Base-by-base conservation (phyloP, 2,113 vertebrate species). In the Muntiacus muntjak region DNA sequence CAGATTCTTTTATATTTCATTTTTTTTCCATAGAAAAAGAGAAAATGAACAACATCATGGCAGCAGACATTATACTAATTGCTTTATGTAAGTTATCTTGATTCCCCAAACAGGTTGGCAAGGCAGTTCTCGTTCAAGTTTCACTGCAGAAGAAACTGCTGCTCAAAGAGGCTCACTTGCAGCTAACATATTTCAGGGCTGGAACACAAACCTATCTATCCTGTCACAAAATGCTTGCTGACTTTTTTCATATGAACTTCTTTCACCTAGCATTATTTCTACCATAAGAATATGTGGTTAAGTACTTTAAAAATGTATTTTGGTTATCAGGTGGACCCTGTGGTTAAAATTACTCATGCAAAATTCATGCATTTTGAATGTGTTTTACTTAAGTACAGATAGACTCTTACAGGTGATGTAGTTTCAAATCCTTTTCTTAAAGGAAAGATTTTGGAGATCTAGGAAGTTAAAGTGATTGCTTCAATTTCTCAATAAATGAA, bases 11-110 rank as follows among this genome's bases (percentile, higher is more conserved):
- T 58, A 84, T 33, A 89, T 78, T 90, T 95, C 9, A n/a, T 76
- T 76, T 74, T 78, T 86, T 89, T 82, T 13, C 1, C 52, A 93
- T 79, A 87, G 93, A 23, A 97, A 45, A 94, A 82, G 4, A 76
- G 43, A 90, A 87, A 86, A 7, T 71, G 28, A 97, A 25, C n/a
- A 85, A 91, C 4, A 94, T 76, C 36, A 74, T 9, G 74, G 15
- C 16, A 89, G 30, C 60, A 89, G 28, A 83, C 57, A 94, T 89
- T 86, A 91, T 86, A 91, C 19, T 94, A 52, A 94, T 30, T 89
- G 26, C 45, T 94, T 60, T 87, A 86, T 84, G 28, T 71, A 93
- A 93, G 36, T 92, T 97, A 87, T 79, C n/a, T 95, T 95, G 78
- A 96, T 43, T 96, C 4, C 14, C 40, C 47, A 91, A 94, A 82